phyloP scores from a whole-genome alignment of 1,140 invertebrate genomes.

The Caenorhabditis briggsae region DNA sequence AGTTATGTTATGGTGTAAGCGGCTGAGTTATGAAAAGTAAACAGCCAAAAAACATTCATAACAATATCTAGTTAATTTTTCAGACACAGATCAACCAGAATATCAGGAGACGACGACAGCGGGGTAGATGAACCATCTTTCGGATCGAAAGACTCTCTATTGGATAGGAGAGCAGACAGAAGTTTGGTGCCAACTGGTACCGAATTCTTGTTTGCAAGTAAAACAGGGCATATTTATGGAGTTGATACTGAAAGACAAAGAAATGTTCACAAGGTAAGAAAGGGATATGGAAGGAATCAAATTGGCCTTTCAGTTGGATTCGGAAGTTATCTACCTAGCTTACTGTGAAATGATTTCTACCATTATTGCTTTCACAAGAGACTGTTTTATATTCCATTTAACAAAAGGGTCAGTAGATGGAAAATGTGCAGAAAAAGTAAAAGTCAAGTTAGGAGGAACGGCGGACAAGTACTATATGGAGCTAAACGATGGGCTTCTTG shows the following conservation, averaged over 20 bases:
- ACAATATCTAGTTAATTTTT: background rate
- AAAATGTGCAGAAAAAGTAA: conserved; percentile 48
- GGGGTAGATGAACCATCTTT: background rate
- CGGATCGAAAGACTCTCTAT: background rate
- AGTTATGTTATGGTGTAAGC: background rate
- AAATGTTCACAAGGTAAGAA: conserved; percentile 4
- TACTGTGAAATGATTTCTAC: conserved; percentile 31
- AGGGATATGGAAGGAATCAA: background rate
- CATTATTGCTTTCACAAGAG: conserved; percentile 43
- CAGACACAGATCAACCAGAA: background rate
- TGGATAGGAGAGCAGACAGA: conserved; percentile 4
- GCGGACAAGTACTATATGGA: conserved; percentile 42
- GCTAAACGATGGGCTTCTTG: conserved; percentile 67
- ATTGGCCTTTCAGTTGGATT: conserved; percentile 55
- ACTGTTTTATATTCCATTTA: conserved; percentile 54
- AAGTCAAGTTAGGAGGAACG: conserved; percentile 53
- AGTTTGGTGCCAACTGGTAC: conserved; percentile 5
- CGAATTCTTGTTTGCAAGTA: conserved; percentile 24
- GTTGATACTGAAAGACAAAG: conserved; percentile 13
- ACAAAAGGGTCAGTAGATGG: background rate
- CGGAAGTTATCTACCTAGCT: conserved; percentile 11
- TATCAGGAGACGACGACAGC: conserved; percentile 16
- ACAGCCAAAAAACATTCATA: background rate
- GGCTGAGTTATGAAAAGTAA: conserved; percentile 25
- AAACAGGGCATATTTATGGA: conserved; percentile 36